A percentile compares a stretch with the other conserved stretches of the same genome.
Evolutionary conservation across 92 coral and sea anemone species (phyloP).

Genomic region (Heteractis magnifica): DNA sequence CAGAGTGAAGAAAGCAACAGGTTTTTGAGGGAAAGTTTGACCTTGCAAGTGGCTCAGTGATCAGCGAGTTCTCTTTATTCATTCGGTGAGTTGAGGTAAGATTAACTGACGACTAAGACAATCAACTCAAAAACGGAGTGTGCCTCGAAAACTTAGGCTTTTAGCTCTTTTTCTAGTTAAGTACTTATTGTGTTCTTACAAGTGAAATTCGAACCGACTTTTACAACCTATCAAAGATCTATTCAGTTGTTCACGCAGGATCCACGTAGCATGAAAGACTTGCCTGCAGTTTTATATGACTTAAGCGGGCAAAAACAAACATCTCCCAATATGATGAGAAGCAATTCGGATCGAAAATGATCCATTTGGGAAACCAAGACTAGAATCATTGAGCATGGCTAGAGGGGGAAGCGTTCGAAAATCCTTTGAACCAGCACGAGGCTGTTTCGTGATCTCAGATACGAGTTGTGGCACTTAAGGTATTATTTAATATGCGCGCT

Average conservation of each 20-base stretch:
- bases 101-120: constrained; percentile 10
- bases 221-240: constrained; percentile 6
- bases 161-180: constrained; percentile 10
- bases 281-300: too few species aligned
- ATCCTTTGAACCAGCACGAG: neutral
- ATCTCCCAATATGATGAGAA: neutral
- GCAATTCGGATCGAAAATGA: neutral
- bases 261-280: neutral
- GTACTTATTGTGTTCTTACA: constrained; percentile 16
- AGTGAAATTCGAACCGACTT: constrained; percentile 32
- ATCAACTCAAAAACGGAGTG: constrained; percentile 21
- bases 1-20: neutral
- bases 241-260: neutral
- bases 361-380: neutral
- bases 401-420: neutral
- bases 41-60: constrained; percentile 21
- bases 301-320: neutral
- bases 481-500: neutral
- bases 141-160: constrained; percentile 33
- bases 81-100: constrained; percentile 15
- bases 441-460: neutral
- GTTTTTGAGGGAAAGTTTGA: constrained; percentile 9
- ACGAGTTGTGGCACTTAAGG: neutral
- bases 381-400: neutral
- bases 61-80: neutral